Evolutionary conservation across 53 echinoderm and acorn worm species (phyloP), one percentile per base, ranked within the genome.

Genomic region (Apostichopus leukothele): DNA sequence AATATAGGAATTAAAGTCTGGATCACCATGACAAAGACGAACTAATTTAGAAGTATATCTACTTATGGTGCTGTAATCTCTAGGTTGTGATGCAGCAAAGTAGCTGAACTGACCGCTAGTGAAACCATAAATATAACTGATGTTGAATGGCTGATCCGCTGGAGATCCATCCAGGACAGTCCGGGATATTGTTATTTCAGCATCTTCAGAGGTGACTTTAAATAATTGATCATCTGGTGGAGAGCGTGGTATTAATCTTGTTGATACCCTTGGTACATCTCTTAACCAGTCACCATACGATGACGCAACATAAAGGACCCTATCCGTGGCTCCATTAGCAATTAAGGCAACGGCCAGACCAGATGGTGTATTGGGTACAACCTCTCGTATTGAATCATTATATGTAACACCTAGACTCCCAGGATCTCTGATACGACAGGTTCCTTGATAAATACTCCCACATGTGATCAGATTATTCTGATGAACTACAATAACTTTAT

Each of bases 41-140:
- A 90, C 90, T 57, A 97, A 73, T 81, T 95, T 95, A 67, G 98
- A 94, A 81, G 83, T 90, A 78, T 92, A 89, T 50, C 57, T 73
- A 73, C 92, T 89, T 11, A 60, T 89, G 9, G 12, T 83, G 9
- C 25, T 11, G 75, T 90, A 89, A 7, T 83, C 20, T 66, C 89
- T 67, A 3, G 93, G 90, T 76, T 97, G 95, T 12, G 92, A 83
- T 23, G 89, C 94, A 7, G 94, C 90, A 78, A 94, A 94, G 83
- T 95, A 97, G 54, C 92, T 95, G 78, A 94, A 94, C 19, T 78
- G 73, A 50, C 91, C 93, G 55, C 95, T 96, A 5, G 91, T 67
- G 60, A 95, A 97, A 5, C 94, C 95, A 73, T 90, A 86, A 21
- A 95, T 89, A 85, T 95, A 97, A 77, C 89, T 93, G 73, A 97